Evolutionary conservation across 2,888 invertebrate genomes (phyloP), one percentile per base, ranked within the genome.

Genomic region (Craniophora ligustri): DNA sequence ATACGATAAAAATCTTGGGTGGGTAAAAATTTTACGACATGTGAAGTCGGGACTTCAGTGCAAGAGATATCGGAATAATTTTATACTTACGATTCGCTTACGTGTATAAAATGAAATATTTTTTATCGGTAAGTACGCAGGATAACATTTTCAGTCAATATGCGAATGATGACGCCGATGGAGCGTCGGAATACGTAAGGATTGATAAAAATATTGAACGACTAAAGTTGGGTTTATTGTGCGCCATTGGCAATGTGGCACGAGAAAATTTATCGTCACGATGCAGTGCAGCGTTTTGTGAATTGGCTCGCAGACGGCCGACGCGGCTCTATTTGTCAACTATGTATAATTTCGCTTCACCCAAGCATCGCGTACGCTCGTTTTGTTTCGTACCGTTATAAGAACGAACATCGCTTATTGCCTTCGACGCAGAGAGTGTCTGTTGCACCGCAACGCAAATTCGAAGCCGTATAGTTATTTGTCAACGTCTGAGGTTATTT

Each of bases 11-110:
- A 85, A 81, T 85, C 81, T 81, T 71, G 63, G 49, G 69, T 73
- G 82, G 78, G 82, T 81, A 84, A 83, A 85, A 81, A 69, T 79
- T 85, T 85, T 85, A 85, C 81, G 86, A 84, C 81, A 81, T 79
- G 79, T 77, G 79, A 85, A 85, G 84, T 84, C 81, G 81, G 77
- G 79, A 82, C 79, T 79, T 78, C 75, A 70, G 69, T 69, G 75
- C 65, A 75, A 66, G 61, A 79, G 82, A 84, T 84, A 82, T 79
- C 76, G 63, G 77, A 82, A 82, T 81, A 80, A 82, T 82, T 85
- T 85, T 83, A 80, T 77, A 83, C 81, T 80, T 77, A 75, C 71
- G 79, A 74, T 76, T 77, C 75, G 78, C 72, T 78, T 81, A 80
- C 80, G 71, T 76, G 77, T 80, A 76, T 80, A 78, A 82, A 82